A percentile compares a stretch with the other conserved stretches of the same genome.
These are phyloP conservation scores for Littorina saxatilis DNA, from an alignment of 1,140 invertebrate genomes.

Conservation along the genomic window DNA sequence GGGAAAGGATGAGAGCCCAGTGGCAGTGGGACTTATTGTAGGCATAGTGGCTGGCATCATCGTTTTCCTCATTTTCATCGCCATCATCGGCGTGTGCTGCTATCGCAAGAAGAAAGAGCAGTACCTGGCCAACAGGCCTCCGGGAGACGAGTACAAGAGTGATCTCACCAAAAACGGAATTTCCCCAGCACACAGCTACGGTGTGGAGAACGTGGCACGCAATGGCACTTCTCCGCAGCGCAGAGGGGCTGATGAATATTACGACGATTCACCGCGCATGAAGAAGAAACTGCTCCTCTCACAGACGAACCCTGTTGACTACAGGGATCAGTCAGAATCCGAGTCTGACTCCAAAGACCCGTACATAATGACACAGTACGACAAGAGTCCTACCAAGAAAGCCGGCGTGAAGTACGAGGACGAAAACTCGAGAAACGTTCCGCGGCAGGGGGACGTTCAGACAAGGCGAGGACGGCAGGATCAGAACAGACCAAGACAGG, in stretches of 20 bases:
- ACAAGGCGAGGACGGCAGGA: conserved; percentile 9
- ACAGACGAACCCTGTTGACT: conserved; percentile 37
- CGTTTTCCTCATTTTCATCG: conserved; percentile 46
- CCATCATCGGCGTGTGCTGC: conserved; percentile 49
- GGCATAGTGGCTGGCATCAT: conserved; percentile 51
- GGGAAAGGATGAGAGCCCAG: conserved; percentile 42
- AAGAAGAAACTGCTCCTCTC: conserved; percentile 44
- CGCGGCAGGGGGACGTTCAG: conserved; percentile 16
- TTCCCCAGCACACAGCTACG: conserved; percentile 32
- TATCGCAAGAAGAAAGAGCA: conserved; percentile 45
- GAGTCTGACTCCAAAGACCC: conserved; percentile 33
- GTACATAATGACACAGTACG: background rate
- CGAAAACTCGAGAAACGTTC: background rate
- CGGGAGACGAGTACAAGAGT: conserved; percentile 21
- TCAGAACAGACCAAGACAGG: conserved; percentile 5
- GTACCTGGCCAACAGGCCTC: background rate
- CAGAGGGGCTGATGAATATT: background rate
- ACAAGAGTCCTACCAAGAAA: conserved; percentile 18
- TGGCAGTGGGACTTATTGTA: conserved; percentile 49
- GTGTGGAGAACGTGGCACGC: conserved; percentile 37
- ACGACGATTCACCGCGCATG: conserved; percentile 38
- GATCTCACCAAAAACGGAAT: conserved; percentile 16
- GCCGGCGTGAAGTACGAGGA: conserved; percentile 12
- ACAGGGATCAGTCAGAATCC: conserved; percentile 17
- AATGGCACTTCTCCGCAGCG: conserved; percentile 42